Evolutionary conservation across 2,888 invertebrate genomes (phyloP).

Genomic region (Lampropteryx suffumata): DNA sequence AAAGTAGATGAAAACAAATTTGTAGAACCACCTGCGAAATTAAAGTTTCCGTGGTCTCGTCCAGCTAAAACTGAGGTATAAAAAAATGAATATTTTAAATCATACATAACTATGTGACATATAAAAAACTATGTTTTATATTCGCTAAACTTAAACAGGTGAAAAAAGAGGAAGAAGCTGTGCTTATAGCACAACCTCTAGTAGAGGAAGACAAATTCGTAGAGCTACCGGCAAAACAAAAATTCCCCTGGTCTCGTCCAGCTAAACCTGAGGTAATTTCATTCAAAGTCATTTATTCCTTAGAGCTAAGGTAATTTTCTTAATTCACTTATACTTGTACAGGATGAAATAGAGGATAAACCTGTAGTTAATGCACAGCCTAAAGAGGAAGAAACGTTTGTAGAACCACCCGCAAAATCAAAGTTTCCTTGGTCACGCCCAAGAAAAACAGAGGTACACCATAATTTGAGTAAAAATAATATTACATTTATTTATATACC

Average conservation of each 20-base stretch:
- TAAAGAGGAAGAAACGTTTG: too few relatives aligned
- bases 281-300: too few relatives aligned
- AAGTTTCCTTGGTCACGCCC: neutral
- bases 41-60: conserved; percentile 32
- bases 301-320: too few relatives aligned
- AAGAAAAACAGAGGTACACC: neutral
- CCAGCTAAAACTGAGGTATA: conserved; percentile 26
- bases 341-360: too few relatives aligned
- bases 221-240: conserved; percentile 30
- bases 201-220: conserved; percentile 19
- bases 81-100: too few relatives aligned
- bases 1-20: conserved; percentile 21
- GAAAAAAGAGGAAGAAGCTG: conserved; percentile 26
- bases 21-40: conserved; percentile 27
- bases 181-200: conserved; percentile 16
- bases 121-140: too few relatives aligned
- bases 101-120: too few relatives aligned
- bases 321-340: too few relatives aligned
- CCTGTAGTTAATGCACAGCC: too few relatives aligned
- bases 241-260: conserved; percentile 30
- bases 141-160: conserved; percentile 35
- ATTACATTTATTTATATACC: neutral
- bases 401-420: neutral
- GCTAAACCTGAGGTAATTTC: conserved; percentile 43
- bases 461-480: neutral